Conservation (phyloP, 2,888 invertebrate genomes). For the Papilio gigon region DNA sequence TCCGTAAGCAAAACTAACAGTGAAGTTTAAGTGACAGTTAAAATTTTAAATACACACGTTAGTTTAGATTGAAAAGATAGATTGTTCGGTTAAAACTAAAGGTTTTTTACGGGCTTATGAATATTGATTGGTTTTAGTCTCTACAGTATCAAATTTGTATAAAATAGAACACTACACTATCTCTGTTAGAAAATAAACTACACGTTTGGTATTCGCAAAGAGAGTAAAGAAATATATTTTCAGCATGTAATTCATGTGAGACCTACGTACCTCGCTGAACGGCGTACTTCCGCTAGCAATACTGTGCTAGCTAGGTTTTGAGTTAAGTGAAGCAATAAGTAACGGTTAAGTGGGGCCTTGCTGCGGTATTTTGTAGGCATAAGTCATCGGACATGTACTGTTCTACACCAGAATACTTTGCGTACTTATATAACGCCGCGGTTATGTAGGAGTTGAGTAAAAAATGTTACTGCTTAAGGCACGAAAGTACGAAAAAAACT, state of each 20-base stretch:
- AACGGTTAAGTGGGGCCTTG: conserved; percentile 41
- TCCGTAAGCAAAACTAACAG: no score
- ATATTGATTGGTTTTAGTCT: no score
- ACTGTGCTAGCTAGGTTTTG: conserved; percentile 64
- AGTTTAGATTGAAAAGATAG: no score
- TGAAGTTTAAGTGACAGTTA: no score
- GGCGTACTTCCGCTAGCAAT: conserved; percentile 61
- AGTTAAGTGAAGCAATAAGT: conserved; percentile 58
- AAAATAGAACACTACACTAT: neutral
- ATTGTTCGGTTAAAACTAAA: no score
- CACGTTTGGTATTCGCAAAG: conserved; percentile 23
- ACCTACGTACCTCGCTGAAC: conserved; percentile 49
- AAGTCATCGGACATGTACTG: conserved; percentile 39
- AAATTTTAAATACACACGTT: no score
- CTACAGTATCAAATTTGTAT: no score
- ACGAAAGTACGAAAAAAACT: no score
- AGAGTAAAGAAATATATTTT: conserved; percentile 38
- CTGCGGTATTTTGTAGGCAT: conserved; percentile 37
- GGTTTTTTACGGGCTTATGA: no score
- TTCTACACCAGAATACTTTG: conserved; percentile 29
- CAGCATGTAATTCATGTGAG: conserved; percentile 54
- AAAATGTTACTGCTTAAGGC: no score
- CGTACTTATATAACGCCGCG: conserved; percentile 16
- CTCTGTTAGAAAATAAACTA: conserved; percentile 52
- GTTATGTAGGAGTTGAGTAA: neutral